Base-by-base conservation (phyloP, 2,797 vertebrate genomes). In the Phoxinus dragarum region DNA sequence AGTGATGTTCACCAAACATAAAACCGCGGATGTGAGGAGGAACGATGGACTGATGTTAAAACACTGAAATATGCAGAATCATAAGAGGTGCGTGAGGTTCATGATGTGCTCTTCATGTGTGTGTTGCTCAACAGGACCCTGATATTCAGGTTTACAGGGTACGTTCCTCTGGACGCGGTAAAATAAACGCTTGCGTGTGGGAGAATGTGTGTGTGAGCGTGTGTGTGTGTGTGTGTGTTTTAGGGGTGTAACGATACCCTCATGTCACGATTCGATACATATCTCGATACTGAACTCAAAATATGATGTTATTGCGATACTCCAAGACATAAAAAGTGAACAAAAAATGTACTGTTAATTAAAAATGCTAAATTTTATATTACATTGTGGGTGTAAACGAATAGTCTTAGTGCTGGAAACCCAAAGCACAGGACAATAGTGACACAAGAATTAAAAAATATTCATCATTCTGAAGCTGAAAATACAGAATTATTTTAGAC, bases 71-170 rank as follows among this genome's bases (percentile, higher is more conserved):
- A 59, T 78, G 74, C 64, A 59, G 75, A 64, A 64, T 49, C 72
- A n/a, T 52, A 1, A 61, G 36, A 56, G 74, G 64, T 84, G 74
- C 64, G 68, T 14, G 71, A 61, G 61, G 31, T 83, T 79, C 52
- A 56, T 14, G 54, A 69, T 78, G 40, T 80, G 27, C 16, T 71
- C 54, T 84, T 61, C 61, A 64, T 89, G 86, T 87, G 74, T 88
- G 73, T 81, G 82, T 90, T 89, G 86, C 77, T 89, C 84, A 86
- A 88, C 89, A 89, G 89, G 89, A 74, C 73, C 73, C 69, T 90
- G 88, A 88, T 87, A 69, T 88, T 89, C 88, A 87, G 74, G 68
- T 76, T 73, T 84, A 72, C 85, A 66, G 85, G 78, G 77, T 82
- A 85, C 52, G n/a, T 21, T 44, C 71, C 47, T n/a, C 61, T 44